These are phyloP conservation scores for Cerastis leucographa DNA, from an alignment of 2,888 invertebrate species.

Conservation along the genomic window DNA sequence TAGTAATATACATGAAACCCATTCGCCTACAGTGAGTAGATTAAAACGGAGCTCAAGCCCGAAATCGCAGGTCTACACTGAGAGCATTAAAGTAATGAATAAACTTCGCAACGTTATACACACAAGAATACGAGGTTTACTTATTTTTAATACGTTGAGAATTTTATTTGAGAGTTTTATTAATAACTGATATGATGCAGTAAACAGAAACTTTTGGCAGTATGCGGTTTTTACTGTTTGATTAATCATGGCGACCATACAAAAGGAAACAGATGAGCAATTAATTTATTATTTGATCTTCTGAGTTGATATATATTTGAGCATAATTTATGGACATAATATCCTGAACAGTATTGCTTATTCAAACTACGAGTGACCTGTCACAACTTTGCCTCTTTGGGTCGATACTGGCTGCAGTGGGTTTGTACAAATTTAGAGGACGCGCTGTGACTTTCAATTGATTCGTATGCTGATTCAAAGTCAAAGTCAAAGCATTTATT, in stretches of 20 bases:
- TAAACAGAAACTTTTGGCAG: neutral
- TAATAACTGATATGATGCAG: constrained; percentile 8
- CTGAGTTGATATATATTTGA: constrained; percentile 5
- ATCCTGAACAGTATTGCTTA: constrained; percentile 23
- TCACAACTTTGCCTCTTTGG: constrained; percentile 27
- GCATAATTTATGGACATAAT: neutral
- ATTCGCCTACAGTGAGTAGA: constrained; percentile 46
- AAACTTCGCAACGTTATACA: constrained; percentile 32
- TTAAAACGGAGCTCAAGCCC: constrained; percentile 43
- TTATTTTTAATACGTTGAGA: constrained; percentile 32
- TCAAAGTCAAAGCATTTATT: too few relatives aligned
- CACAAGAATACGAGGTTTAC: constrained; percentile 42
- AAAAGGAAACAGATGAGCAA: neutral
- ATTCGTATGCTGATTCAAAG: constrained; percentile 26
- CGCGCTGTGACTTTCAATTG: constrained; percentile 28
- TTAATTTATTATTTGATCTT: neutral
- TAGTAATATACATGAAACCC: constrained; percentile 19
- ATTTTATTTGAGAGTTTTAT: constrained; percentile 14
- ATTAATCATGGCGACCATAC: neutral
- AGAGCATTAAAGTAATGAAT: constrained; percentile 56
- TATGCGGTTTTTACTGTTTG: neutral
- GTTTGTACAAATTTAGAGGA: constrained; percentile 12
- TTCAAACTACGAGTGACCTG: constrained; percentile 24
- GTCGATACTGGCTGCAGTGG: constrained; percentile 1
- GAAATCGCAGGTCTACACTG: constrained; percentile 44